phyloP scores from a whole-genome alignment of 1,140 invertebrate genomes.

The Acromyrmex heyeri region DNA sequence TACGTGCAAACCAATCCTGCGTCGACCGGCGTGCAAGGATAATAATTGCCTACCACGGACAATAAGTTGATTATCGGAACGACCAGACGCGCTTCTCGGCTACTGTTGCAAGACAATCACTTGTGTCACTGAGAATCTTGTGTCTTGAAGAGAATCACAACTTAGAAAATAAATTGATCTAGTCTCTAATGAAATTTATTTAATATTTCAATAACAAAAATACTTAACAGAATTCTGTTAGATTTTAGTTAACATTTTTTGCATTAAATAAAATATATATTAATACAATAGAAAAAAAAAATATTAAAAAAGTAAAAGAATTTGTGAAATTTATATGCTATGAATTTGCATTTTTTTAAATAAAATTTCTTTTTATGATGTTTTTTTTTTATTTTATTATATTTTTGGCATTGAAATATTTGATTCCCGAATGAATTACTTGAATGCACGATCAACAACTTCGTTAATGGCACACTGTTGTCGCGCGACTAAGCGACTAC shows the following conservation, averaged over 20 bases:
- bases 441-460: slow-evolving; percentile 31
- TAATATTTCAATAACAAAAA: background rate
- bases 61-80: slow-evolving; percentile 49
- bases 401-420: background rate
- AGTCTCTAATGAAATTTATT: background rate
- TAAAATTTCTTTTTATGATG: background rate
- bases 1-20: slow-evolving; percentile 19
- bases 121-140: background rate
- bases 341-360: background rate
- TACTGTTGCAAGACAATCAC: slow-evolving; percentile 1
- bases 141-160: background rate
- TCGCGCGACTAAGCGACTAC: slow-evolving; percentile 39
- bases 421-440: slow-evolving; percentile 16
- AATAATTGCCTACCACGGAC: slow-evolving; percentile 50
- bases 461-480: slow-evolving; percentile 48
- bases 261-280: background rate
- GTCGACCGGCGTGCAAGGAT: slow-evolving; percentile 10
- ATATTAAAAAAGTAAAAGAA: background rate
- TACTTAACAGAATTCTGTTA: background rate
- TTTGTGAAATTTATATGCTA: background rate
- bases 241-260: slow-evolving; percentile 14
- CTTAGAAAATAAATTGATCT: background rate
- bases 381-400: background rate
- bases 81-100: background rate
- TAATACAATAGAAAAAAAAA: background rate